These are phyloP conservation scores for Pollicipes pollicipes DNA, from an alignment of 1,140 invertebrate species.

Conservation along the genomic window DNA sequence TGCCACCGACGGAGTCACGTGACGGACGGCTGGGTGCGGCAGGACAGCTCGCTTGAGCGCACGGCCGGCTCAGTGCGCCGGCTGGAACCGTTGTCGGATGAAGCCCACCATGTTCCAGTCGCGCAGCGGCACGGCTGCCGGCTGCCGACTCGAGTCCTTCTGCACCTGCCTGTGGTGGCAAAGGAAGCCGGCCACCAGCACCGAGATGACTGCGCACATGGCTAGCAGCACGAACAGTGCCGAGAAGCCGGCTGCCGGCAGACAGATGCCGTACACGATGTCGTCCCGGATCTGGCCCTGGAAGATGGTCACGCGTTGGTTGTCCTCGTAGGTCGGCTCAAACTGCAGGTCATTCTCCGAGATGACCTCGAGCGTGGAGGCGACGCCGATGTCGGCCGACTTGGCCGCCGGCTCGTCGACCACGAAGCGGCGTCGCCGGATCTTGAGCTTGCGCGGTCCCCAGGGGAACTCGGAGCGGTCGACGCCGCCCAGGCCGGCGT, in stretches of 20 bases:
- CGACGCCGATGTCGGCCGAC: slow-evolving; percentile 67
- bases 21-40: too few relatives aligned
- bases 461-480: slow-evolving; percentile 14
- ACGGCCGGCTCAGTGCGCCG: too few relatives aligned
- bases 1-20: too few relatives aligned
- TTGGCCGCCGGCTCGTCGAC: slow-evolving; percentile 47
- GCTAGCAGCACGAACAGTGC: slow-evolving; percentile 69
- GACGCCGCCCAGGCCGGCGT: too few relatives aligned
- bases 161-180: slow-evolving; percentile 23
- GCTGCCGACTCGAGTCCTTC: too few relatives aligned
- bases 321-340: slow-evolving; percentile 45
- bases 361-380: slow-evolving; percentile 74
- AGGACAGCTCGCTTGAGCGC: too few relatives aligned
- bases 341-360: slow-evolving; percentile 78
- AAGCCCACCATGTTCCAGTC: not conserved
- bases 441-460: slow-evolving; percentile 18
- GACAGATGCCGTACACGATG: slow-evolving; percentile 71
- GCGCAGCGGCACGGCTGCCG: too few relatives aligned
- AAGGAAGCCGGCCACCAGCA: slow-evolving; percentile 24
- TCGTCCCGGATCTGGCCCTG: slow-evolving; percentile 64
- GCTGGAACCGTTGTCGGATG: slow-evolving; percentile 6
- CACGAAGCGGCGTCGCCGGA: slow-evolving; percentile 39
- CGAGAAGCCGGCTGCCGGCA: slow-evolving; percentile 71
- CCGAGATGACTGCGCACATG: slow-evolving; percentile 51
- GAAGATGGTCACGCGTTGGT: slow-evolving; percentile 39